These are phyloP conservation scores for Decapterus maruadsi DNA, from an alignment of 2,797 vertebrate species.

Conservation along the genomic window DNA sequence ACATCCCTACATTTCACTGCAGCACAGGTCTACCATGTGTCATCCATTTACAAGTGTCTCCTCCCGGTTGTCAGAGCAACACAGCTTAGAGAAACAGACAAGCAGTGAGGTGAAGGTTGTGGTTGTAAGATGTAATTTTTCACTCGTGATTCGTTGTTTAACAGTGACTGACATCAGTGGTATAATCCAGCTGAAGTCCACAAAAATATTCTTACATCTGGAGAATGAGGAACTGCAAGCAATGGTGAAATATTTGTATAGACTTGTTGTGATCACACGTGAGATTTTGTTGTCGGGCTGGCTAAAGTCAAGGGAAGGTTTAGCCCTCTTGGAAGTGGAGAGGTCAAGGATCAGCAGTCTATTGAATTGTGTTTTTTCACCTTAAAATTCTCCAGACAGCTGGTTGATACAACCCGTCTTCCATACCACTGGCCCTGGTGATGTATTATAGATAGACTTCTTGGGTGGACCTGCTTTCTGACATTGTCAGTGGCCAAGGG, in stretches of 20 bases:
- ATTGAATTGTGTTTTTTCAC: slow-evolving; percentile 51
- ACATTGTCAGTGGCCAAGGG: slow-evolving; percentile 45
- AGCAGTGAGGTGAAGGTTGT: slow-evolving; percentile 33
- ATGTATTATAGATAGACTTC: slow-evolving; percentile 49
- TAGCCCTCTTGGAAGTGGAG: slow-evolving; percentile 27
- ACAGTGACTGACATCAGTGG: slow-evolving; percentile 29
- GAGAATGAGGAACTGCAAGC: slow-evolving; percentile 44
- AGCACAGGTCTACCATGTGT: slow-evolving; percentile 9
- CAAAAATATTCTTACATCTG: slow-evolving; percentile 50
- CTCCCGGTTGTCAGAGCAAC: slow-evolving; percentile 48
- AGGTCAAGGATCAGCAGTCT: slow-evolving; percentile 39
- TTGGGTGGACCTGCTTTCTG: slow-evolving; percentile 37
- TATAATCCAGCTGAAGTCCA: slow-evolving; percentile 52
- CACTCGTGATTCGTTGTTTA: slow-evolving; percentile 23
- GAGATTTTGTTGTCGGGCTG: slow-evolving; percentile 4
- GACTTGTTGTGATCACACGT: slow-evolving; percentile 25
- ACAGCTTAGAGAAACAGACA: slow-evolving; percentile 16
- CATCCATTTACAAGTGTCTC: slow-evolving; percentile 50
- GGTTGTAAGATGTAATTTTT: slow-evolving; percentile 38
- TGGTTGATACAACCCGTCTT: slow-evolving; percentile 42
- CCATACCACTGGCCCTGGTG: slow-evolving; percentile 19
- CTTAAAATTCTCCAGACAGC: slow-evolving; percentile 50
- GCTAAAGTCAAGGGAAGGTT: slow-evolving; percentile 17
- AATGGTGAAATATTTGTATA: slow-evolving; percentile 8
- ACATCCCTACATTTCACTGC: slow-evolving; percentile 32